Base-by-base conservation (phyloP, 2,888 invertebrate genomes). In the Brenthis hecate region DNA sequence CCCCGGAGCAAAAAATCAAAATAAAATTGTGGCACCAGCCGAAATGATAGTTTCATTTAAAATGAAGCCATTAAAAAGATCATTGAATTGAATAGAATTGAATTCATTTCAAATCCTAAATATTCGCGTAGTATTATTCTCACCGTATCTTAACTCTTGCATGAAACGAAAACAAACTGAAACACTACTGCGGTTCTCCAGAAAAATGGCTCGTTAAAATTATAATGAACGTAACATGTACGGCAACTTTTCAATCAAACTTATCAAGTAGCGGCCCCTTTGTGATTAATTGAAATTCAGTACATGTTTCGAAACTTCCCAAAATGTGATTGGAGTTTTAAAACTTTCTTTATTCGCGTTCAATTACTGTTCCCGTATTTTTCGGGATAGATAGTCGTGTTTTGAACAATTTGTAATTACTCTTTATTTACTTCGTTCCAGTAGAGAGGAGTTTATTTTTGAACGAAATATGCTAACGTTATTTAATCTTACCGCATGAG, bases 221-320 rank as follows among this genome's bases (percentile, higher is more conserved):
- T 51, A 43, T 62, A 62, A 62, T 62, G 51, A 62, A 43, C 62
- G 62, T 19, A 6, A 51, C 61, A 16, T 61, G 53, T 62, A 53
- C 62, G 32, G 32, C 32, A 62, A 62, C 56, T 63, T 70, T 66
- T 66, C 65, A 69, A 66, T 72, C 69, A 68, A 73, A 71, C 57
- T 74, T 68, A 68, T 64, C 47, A 68, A 72, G 63, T 61, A 66
- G 68, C 66, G 28, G 70, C 69, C 65, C 57, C 67, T 67, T 67
- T 51, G 66, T 65, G 70, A 68, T 70, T 66, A 69, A 73, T 73
- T 70, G 70, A 69, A 72, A 70, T 72, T 68, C 70, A 62, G 72
- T 58, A 70, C 66, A 70, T 70, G 71, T 53, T 16, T 48, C 23
- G 53, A 65, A 73, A 71, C 51, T 70, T 68, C 32, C 57, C 54